Conservation (phyloP, 1,140 invertebrate genomes). For the Hypothenemus hampei region DNA sequence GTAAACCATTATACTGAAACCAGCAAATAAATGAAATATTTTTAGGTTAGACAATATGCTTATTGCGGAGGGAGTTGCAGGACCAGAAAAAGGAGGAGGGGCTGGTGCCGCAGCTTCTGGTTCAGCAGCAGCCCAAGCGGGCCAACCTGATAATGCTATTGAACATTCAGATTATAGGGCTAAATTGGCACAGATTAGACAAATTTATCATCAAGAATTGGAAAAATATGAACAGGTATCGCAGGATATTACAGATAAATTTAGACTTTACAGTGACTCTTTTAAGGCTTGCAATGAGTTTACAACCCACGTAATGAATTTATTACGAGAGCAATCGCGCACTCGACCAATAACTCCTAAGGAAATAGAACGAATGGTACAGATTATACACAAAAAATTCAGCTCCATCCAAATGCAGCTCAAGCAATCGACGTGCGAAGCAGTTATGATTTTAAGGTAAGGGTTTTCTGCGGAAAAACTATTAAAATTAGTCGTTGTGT, state of each 20-base stretch:
- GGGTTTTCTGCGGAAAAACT: no score
- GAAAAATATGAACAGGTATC: slow-evolving; percentile 83
- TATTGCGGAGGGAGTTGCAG: slow-evolving; percentile 97
- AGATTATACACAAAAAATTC: slow-evolving; percentile 99
- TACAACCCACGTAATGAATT: slow-evolving; percentile 98
- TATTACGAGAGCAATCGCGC: slow-evolving; percentile 94
- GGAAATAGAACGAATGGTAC: slow-evolving; percentile 99
- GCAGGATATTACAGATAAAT: no score
- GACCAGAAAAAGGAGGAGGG: slow-evolving; percentile 94
- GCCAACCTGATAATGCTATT: slow-evolving; percentile 88
- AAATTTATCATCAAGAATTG: slow-evolving; percentile 98
- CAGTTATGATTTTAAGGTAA: slow-evolving; percentile 96
- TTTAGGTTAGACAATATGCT: slow-evolving; percentile 92
- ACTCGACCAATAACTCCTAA: slow-evolving; percentile 90
- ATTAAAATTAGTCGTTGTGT: no score
- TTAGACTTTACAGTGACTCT: neutral
- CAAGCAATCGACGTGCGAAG: slow-evolving; percentile 99
- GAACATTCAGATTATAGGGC: slow-evolving; percentile 99
- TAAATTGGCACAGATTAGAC: slow-evolving; percentile 97
- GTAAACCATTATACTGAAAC: neutral
- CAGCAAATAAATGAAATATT: neutral
- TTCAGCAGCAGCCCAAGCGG: slow-evolving; percentile 77
- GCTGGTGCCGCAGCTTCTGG: slow-evolving; percentile 85
- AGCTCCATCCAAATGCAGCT: slow-evolving; percentile 99
- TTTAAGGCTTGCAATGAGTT: slow-evolving; percentile 98